phyloP scores from a whole-genome alignment of 2,113 vertebrate genomes.

The Chrysochloris asiatica region DNA sequence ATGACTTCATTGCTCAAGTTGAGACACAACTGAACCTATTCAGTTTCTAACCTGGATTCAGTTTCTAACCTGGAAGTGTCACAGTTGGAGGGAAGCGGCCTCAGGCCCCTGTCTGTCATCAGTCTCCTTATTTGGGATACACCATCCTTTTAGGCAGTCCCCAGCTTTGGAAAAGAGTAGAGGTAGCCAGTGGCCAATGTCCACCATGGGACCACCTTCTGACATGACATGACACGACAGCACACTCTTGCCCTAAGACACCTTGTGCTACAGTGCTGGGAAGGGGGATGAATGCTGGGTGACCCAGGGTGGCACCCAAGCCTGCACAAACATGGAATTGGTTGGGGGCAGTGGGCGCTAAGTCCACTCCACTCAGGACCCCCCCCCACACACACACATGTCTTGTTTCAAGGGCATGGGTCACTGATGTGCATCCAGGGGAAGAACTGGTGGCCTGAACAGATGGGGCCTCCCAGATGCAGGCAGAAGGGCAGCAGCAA shows the following conservation, averaged over 20 bases:
- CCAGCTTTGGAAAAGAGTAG: constrained; percentile 90
- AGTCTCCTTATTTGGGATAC: constrained; percentile 73
- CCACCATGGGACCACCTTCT: constrained; percentile 89
- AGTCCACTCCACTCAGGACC: constrained; percentile 91
- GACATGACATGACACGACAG: constrained; percentile 90
- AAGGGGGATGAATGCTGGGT: constrained; percentile 90
- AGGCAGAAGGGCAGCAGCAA: constrained; percentile 94
- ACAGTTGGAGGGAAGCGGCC: background rate
- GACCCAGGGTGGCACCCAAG: constrained; percentile 86
- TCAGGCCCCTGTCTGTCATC: background rate
- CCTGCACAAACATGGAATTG: constrained; percentile 89
- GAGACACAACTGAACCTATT: background rate
- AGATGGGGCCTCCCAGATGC: constrained; percentile 92
- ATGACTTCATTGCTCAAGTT: background rate
- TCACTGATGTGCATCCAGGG: constrained; percentile 95
- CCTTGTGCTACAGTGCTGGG: constrained; percentile 86
- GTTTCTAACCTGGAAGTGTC: background rate
- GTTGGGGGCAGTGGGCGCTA: constrained; percentile 90
- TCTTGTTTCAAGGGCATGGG: constrained; percentile 84
- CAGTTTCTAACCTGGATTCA: too few relatives aligned
- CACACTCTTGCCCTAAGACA: constrained; percentile 89
- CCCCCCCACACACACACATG: constrained; percentile 75
- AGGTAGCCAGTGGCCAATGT: constrained; percentile 90
- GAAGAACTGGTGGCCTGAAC: constrained; percentile 92
- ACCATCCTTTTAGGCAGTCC: constrained; percentile 88